Conservation (phyloP, 2,797 vertebrate species). For the Lithobates pipiens region DNA sequence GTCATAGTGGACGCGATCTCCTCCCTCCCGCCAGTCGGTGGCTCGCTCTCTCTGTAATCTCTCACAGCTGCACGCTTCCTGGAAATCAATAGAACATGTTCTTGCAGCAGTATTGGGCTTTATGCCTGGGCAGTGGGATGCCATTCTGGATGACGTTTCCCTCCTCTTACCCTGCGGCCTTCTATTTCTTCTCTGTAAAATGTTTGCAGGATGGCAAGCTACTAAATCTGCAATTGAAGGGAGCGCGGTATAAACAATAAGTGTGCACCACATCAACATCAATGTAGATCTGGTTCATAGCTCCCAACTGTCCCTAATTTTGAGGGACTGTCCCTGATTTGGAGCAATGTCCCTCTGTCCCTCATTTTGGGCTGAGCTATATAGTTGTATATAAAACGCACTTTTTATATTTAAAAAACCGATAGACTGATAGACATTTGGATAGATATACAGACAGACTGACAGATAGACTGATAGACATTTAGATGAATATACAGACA, state of each 20-base stretch:
- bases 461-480: too few species aligned
- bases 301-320: too few species aligned
- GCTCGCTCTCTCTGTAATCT: constrained; percentile 67
- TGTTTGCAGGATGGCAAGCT: neutral
- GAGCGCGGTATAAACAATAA: neutral
- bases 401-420: too few species aligned
- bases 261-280: too few species aligned
- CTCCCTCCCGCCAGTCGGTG: neutral
- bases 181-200: neutral
- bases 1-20: neutral
- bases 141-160: neutral
- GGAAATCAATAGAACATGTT: constrained; percentile 53
- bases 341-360: too few species aligned
- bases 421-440: too few species aligned
- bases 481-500: too few species aligned
- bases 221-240: neutral
- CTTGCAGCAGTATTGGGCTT: constrained; percentile 1
- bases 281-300: too few species aligned
- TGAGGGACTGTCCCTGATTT: too few species aligned
- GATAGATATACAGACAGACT: too few species aligned
- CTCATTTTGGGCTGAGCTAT: too few species aligned
- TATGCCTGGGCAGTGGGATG: constrained; percentile 30
- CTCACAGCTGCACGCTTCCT: constrained; percentile 70
- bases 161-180: neutral
- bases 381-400: too few species aligned